Percentiles rank a stretch among this genome's conserved stretches.
Conservation (phyloP, 2,113 vertebrate genomes). For the Uria aalge region DNA sequence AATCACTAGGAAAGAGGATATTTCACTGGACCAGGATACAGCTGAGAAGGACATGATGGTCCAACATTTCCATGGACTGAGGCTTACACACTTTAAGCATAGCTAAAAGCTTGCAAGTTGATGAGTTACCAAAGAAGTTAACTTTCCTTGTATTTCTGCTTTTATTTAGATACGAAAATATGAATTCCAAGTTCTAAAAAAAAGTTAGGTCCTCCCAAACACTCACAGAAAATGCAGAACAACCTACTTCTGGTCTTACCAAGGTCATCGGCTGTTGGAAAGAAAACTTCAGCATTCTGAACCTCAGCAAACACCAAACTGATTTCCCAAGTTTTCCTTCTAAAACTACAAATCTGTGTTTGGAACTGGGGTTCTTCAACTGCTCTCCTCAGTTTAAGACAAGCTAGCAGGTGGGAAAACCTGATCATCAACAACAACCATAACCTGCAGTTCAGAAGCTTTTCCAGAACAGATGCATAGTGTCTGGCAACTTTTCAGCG, state of each 20-base stretch:
- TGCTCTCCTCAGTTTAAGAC: background rate
- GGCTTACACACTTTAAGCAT: background rate
- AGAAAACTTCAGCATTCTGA: background rate
- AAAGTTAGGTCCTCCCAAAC: background rate
- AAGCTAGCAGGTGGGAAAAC: background rate
- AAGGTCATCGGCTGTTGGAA: background rate
- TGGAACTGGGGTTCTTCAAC: background rate
- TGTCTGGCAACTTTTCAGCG: background rate
- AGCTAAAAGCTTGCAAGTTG: background rate
- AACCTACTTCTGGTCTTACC: background rate
- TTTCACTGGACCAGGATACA: background rate
- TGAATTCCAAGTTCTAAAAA: background rate
- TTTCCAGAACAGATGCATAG: background rate
- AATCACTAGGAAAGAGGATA: background rate
- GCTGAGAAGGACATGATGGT: background rate
- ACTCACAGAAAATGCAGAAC: background rate
- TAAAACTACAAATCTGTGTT: background rate
- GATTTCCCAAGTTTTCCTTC: background rate
- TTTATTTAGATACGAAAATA: background rate
- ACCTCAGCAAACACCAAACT: background rate
- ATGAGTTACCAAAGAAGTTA: background rate
- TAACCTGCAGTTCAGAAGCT: background rate
- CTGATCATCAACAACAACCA: background rate
- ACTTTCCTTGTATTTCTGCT: background rate
- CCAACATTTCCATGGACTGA: background rate